Base-by-base conservation (phyloP, 2,888 invertebrate species). In the Drosophila monieri region DNA sequence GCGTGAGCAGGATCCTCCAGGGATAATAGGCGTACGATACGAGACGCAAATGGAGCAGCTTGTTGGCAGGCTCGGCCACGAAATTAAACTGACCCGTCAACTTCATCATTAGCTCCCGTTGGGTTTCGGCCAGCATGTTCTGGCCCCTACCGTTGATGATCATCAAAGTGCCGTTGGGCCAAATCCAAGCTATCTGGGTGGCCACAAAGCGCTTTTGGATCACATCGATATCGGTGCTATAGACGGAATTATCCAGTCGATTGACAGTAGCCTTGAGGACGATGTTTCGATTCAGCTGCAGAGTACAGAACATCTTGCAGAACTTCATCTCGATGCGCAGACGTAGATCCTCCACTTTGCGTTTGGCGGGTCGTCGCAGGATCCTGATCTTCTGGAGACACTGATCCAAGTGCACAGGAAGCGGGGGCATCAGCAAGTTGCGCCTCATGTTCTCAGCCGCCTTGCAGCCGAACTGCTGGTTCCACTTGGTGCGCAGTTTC, bases 151-250 rank as follows among this genome's bases (percentile, higher is more conserved):
- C 66, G 54, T 78, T 78, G 10, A 37, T 57, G 6, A 80, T 74
- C 39, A 78, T 46, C 0, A 78, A 35, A 18, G 15, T 57, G 44
- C 78, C 76, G 35, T 74, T 59, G 6, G 43, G 10, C 78, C 78
- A 80, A 1, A 80, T 49, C 79, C 79, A 78, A 6, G 69, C 64
- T 8, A 73, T 6, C 12, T 65, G 61, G 0, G 49, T 49, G 3
- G 14, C 44, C 25, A 48, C 64, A 10, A 25, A 74, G 6, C 32
- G 56, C 21, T 52, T 51, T 25, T 74, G 72, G 9, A 78, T 21
- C 41, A 78, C 80, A 39, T 69, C 61, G 0, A 69, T 62, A 1
- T 54, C 41, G 9, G 12, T 47, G 0, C 56, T 67, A 41, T 60
- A 76, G 0, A 57, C 30, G 0, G 59, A 43, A 32, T 62, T 57